Evolutionary conservation across 2,797 vertebrate genomes (phyloP).

Genomic region (Galago senegalensis): DNA sequence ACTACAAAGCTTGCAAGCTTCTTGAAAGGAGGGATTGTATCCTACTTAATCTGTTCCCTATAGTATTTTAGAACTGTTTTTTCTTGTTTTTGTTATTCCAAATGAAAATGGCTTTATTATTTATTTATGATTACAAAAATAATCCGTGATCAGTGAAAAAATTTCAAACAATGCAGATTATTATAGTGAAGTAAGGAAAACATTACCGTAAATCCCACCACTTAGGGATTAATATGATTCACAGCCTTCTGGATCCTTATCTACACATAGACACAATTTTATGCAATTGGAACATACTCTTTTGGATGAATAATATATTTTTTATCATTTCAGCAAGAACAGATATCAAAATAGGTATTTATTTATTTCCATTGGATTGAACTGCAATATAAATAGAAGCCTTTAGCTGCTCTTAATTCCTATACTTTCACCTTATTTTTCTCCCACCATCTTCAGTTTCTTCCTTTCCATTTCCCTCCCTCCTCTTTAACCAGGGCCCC

Average conservation of each 20-base stretch:
- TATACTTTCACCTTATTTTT: constrained; percentile 53
- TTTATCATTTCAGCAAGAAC: constrained; percentile 55
- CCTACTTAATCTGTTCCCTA: background rate
- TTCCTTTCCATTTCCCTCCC: background rate
- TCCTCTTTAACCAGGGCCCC: constrained; percentile 53
- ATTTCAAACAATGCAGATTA: constrained; percentile 41
- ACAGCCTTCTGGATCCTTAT: background rate
- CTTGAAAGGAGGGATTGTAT: background rate
- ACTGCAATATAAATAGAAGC: constrained; percentile 61
- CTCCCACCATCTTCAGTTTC: background rate
- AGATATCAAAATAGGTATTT: constrained; percentile 50
- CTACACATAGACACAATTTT: constrained; percentile 55
- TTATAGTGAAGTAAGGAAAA: constrained; percentile 55
- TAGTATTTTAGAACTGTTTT: background rate
- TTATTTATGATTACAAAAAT: constrained; percentile 61
- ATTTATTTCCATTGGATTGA: constrained; percentile 47
- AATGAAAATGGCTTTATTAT: constrained; percentile 47
- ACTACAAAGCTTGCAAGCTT: constrained; percentile 36
- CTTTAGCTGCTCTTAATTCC: constrained; percentile 60
- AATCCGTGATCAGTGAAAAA: constrained; percentile 25
- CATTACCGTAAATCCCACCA: constrained; percentile 4
- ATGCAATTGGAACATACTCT: constrained; percentile 33
- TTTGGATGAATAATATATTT: constrained; percentile 40
- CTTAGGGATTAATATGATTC: constrained; percentile 54
- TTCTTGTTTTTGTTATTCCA: constrained; percentile 27